phyloP scores from a whole-genome alignment of 1,140 invertebrate genomes.

The Bombus turneri region DNA sequence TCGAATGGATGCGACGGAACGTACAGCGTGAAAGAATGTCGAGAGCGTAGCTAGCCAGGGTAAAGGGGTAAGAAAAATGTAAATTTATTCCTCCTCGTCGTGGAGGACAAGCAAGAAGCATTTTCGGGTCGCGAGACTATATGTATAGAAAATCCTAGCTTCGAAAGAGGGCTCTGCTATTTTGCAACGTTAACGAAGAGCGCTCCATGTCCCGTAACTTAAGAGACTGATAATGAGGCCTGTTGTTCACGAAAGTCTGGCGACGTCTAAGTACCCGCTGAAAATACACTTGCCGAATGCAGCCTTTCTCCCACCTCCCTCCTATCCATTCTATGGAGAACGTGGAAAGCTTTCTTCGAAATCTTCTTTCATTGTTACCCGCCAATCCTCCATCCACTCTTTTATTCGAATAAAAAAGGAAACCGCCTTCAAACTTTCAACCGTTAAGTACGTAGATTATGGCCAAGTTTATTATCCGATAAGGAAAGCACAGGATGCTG shows the following conservation, averaged over 20 bases:
- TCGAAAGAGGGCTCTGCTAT: not conserved
- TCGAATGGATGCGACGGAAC: not conserved
- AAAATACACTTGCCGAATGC: slow-evolving; percentile 1
- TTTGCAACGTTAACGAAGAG: slow-evolving; percentile 28
- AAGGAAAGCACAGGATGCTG: too few relatives aligned
- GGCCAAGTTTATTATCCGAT: too few relatives aligned
- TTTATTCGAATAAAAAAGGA: slow-evolving; percentile 1
- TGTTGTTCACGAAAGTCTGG: slow-evolving; percentile 20
- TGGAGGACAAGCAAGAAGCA: not conserved
- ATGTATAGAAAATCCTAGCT: not conserved
- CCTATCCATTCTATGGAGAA: not conserved
- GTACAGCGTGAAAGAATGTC: not conserved
- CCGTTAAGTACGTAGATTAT: not conserved
- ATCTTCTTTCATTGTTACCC: not conserved
- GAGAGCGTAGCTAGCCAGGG: too few relatives aligned
- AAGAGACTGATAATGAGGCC: slow-evolving; percentile 37
- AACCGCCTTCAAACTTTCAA: not conserved
- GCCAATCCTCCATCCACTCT: not conserved
- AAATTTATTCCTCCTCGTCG: slow-evolving; percentile 23
- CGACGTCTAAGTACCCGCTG: not conserved
- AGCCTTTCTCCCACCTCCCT: not conserved
- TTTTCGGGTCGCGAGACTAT: not conserved
- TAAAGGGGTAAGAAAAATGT: slow-evolving; percentile 4
- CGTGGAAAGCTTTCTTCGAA: not conserved
- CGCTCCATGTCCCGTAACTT: not conserved